Evolutionary conservation across 2,113 vertebrate species (phyloP).

Genomic region (Dendrocopos noguchii): DNA sequence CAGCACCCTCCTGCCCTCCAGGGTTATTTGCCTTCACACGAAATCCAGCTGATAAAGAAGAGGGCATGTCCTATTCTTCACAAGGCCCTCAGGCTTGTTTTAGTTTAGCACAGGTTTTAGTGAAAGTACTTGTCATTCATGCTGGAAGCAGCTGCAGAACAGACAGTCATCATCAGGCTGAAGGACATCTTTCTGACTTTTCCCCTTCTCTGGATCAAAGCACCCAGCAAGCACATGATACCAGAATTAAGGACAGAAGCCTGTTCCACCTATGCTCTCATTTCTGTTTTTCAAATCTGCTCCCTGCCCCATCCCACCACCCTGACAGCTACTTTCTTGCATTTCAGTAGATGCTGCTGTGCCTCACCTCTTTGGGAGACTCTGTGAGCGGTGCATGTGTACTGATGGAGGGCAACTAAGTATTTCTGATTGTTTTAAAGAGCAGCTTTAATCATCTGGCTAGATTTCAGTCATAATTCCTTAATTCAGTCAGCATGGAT

Average conservation of each 20-base stretch:
- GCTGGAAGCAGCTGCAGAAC: neutral
- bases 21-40: too few relatives aligned
- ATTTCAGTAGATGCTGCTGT: neutral
- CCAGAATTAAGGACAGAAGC: rapidly evolving
- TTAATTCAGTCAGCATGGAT: neutral
- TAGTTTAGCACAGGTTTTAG: rapidly evolving
- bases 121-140: neutral
- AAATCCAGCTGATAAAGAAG: too few relatives aligned
- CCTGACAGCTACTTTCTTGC: neutral
- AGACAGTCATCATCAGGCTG: neutral
- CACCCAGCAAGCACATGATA: rapidly evolving
- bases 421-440: neutral
- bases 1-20: too few relatives aligned
- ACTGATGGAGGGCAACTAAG: neutral
- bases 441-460: neutral
- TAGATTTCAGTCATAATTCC: neutral
- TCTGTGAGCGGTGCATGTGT: neutral
- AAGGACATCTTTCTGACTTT: neutral
- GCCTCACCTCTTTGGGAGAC: neutral
- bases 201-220: neutral
- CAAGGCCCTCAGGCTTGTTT: too few relatives aligned
- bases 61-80: too few relatives aligned
- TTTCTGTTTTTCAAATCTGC: neutral
- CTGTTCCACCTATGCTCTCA: neutral
- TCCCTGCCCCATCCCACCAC: neutral